phyloP scores from a whole-genome alignment of 1,140 invertebrate genomes.

The Hypsibius dujardini region DNA sequence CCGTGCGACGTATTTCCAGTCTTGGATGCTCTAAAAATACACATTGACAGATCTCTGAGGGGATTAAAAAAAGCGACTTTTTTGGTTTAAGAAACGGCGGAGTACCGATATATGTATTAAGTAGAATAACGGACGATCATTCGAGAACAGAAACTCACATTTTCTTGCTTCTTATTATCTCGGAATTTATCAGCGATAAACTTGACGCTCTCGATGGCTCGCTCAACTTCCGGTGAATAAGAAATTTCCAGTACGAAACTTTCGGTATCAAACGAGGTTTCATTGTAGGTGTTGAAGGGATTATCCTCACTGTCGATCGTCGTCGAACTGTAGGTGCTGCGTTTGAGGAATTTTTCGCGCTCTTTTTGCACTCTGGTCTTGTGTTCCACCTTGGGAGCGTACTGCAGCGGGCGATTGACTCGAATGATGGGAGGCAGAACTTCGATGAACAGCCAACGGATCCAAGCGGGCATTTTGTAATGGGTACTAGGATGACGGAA shows the following conservation, averaged over 20 bases:
- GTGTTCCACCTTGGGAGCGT: neutral
- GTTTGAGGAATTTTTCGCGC: conserved; percentile 12
- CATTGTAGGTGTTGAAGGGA: neutral
- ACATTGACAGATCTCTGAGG: no score
- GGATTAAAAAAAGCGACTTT: no score
- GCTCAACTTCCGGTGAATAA: conserved; percentile 64
- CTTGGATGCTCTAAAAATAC: no score
- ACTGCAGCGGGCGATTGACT: neutral
- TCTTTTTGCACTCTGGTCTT: conserved; percentile 4
- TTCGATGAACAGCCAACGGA: conserved; percentile 71
- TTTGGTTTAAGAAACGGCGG: no score
- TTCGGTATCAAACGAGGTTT: neutral
- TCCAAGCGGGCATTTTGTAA: conserved; percentile 69
- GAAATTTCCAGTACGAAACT: neutral
- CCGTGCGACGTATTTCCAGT: no score
- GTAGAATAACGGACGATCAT: no score
- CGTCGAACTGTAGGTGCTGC: neutral
- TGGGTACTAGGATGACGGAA: conserved; percentile 18
- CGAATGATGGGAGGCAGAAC: conserved; percentile 50
- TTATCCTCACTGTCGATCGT: neutral
- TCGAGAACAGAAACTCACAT: no score
- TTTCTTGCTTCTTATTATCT: conserved; percentile 55
- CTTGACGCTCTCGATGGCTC: conserved; percentile 73
- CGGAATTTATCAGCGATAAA: conserved; percentile 95
- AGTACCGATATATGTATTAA: no score